Conservation (phyloP, 2,797 vertebrate species). For the Epinephelus coioides region DNA sequence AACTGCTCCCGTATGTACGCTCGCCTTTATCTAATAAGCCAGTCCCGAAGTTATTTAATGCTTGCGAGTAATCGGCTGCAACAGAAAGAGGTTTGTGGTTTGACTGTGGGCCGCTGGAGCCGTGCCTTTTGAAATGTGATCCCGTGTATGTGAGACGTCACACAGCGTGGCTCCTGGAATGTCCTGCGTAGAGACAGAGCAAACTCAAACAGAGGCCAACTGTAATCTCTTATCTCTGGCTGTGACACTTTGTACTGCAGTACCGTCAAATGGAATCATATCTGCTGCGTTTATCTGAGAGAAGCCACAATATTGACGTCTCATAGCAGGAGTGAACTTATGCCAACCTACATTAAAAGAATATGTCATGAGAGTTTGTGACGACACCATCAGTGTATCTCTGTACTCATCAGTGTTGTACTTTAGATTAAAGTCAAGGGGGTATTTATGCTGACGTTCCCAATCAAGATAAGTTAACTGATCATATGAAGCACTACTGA, state of each 20-base stretch:
- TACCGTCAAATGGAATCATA: slow-evolving; percentile 44
- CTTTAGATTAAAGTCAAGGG: neutral
- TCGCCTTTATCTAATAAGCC: slow-evolving; percentile 55
- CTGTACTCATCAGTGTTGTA: neutral
- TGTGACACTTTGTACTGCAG: slow-evolving; percentile 69
- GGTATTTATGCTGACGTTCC: neutral
- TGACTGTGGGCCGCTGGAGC: slow-evolving; percentile 56
- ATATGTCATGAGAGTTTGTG: neutral
- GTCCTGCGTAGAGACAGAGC: slow-evolving; percentile 69
- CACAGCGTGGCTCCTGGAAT: slow-evolving; percentile 77
- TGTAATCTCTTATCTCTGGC: slow-evolving; percentile 73
- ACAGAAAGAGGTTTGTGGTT: slow-evolving; percentile 61
- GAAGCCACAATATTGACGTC: slow-evolving; percentile 43
- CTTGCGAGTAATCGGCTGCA: slow-evolving; percentile 64
- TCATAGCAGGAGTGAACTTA: neutral
- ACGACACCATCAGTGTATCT: neutral
- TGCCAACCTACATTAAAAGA: neutral
- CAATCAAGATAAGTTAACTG: neutral
- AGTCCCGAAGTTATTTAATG: slow-evolving; percentile 51
- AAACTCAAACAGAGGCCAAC: slow-evolving; percentile 61
- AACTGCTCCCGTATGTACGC: slow-evolving; percentile 50
- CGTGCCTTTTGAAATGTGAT: slow-evolving; percentile 76
- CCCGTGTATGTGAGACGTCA: slow-evolving; percentile 69
- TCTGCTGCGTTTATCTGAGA: slow-evolving; percentile 32
- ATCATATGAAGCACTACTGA: neutral